Evolutionary conservation across 2,113 vertebrate genomes (phyloP).

Genomic region (Phylloscopus whistleri): DNA sequence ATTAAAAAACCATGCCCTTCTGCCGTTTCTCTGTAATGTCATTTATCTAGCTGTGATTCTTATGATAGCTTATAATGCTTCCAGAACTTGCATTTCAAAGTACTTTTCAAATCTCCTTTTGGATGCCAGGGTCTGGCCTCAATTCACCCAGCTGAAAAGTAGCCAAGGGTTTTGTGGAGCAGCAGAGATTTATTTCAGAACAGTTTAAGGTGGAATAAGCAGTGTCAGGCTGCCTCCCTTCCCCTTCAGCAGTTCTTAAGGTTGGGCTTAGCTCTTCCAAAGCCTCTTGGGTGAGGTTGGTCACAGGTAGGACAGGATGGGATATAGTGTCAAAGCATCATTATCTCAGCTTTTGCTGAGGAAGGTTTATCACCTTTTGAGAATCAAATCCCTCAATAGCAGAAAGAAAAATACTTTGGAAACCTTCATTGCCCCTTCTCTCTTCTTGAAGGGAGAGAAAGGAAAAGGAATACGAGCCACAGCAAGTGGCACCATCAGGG

Average conservation of each 20-base stretch:
- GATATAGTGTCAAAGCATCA: neutral
- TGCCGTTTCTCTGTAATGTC: neutral
- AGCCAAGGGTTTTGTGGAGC: neutral
- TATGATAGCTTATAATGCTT: constrained; percentile 15
- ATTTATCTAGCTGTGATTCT: constrained; percentile 15
- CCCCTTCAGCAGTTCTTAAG: neutral
- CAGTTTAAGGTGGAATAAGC: neutral
- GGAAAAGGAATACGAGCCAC: neutral
- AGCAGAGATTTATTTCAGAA: neutral
- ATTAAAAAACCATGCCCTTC: neutral
- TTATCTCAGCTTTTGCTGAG: neutral
- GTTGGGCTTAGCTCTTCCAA: neutral
- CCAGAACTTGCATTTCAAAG: constrained; percentile 10
- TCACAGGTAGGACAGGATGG: neutral
- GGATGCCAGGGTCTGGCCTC: neutral
- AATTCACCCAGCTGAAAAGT: neutral
- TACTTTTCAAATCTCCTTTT: neutral
- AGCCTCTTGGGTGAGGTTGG: neutral
- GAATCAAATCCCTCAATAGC: neutral
- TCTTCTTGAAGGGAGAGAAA: neutral
- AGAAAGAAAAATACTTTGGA: neutral
- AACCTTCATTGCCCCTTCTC: neutral
- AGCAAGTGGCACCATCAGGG: neutral
- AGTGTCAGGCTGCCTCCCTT: neutral
- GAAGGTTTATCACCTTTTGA: neutral